Evolutionary conservation across 2,113 vertebrate genomes (phyloP).

Genomic region (Holacanthus passer): DNA sequence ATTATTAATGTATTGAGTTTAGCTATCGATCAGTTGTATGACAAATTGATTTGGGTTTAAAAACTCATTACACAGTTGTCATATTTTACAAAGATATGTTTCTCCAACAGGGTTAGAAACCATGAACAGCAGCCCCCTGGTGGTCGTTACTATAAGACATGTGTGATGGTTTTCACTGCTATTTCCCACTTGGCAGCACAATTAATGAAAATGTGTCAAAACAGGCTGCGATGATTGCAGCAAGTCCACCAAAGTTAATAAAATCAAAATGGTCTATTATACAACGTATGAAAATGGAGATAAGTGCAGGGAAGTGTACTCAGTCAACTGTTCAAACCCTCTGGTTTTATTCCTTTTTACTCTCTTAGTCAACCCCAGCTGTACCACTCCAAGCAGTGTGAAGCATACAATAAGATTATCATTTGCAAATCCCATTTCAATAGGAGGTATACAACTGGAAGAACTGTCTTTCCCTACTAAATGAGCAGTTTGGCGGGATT

Average conservation of each 20-base stretch:
- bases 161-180: neutral
- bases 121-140: neutral
- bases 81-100: neutral
- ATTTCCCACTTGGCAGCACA: neutral
- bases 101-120: neutral
- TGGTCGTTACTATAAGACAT: neutral
- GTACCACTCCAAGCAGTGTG: neutral
- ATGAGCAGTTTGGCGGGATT: slow-evolving; percentile 5
- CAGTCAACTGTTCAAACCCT: neutral
- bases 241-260: neutral
- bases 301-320: neutral
- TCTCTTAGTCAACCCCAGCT: neutral
- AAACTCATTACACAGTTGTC: neutral
- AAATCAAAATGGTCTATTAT: neutral
- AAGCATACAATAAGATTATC: neutral
- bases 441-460: neutral
- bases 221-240: neutral
- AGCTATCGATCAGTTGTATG: neutral
- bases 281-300: neutral
- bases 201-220: neutral
- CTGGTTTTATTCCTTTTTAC: neutral
- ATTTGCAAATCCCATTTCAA: slow-evolving; percentile 11
- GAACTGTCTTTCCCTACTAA: neutral
- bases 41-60: neutral
- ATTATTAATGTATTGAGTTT: neutral